Evolutionary conservation across 2,797 vertebrate species (phyloP).

Genomic region (Macropus fuliginosus): DNA sequence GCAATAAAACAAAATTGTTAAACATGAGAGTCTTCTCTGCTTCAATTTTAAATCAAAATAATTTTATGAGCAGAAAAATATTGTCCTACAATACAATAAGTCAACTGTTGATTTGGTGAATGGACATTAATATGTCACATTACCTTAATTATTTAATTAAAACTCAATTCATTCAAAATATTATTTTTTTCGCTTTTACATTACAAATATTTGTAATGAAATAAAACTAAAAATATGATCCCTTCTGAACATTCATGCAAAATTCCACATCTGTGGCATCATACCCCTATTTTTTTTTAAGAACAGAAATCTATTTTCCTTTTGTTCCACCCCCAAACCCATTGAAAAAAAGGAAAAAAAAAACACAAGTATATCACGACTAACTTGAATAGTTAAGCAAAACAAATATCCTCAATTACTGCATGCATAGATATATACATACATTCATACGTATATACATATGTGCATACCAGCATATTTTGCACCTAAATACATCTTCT

Average conservation of each 20-base stretch:
- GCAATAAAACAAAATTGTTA: not conserved
- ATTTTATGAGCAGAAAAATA: not conserved
- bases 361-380: not conserved
- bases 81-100: not conserved
- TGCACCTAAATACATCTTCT: not conserved
- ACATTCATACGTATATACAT: too few species aligned
- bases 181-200: not conserved
- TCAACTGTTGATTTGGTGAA: not conserved
- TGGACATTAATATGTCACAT: not conserved
- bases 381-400: not conserved
- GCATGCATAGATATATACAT: too few species aligned
- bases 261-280: not conserved
- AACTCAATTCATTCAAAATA: not conserved
- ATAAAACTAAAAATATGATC: not conserved
- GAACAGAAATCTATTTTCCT: not conserved
- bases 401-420: not conserved
- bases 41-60: not conserved
- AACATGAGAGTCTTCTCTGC: not conserved
- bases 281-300: not conserved
- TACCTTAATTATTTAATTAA: not conserved
- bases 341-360: not conserved
- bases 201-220: not conserved
- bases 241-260: not conserved
- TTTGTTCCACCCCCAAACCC: not conserved
- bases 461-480: not conserved